phyloP scores from a whole-genome alignment of 2,797 vertebrate genomes.

The Parambassis ranga region DNA sequence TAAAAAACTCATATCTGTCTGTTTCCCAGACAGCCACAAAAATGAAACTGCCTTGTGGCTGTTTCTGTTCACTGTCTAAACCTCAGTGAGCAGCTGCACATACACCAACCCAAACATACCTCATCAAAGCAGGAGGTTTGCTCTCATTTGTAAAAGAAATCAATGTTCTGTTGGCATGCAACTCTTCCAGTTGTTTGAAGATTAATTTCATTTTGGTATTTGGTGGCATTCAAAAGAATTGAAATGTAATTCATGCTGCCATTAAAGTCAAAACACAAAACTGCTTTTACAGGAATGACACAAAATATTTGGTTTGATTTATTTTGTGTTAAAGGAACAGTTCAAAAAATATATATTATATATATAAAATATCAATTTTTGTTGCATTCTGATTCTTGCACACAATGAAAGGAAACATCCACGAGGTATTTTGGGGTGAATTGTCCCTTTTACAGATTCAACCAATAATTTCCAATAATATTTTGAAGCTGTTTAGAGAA shows the following conservation, averaged over 20 bases:
- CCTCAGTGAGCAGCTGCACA: conserved; percentile 5
- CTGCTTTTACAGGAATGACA: background rate
- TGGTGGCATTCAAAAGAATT: background rate
- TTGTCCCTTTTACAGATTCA: too few relatives aligned
- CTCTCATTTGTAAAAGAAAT: conserved; percentile 3
- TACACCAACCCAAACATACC: conserved; percentile 43
- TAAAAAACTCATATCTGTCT: background rate
- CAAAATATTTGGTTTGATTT: too few relatives aligned
- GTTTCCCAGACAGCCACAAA: conserved; percentile 33
- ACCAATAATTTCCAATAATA: too few relatives aligned
- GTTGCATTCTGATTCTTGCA: too few relatives aligned
- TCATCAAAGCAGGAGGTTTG: background rate
- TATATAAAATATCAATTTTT: too few relatives aligned
- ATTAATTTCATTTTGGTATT: conserved; percentile 19
- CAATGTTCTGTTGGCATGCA: background rate
- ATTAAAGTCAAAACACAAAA: background rate
- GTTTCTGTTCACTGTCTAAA: conserved; percentile 18
- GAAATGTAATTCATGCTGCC: background rate
- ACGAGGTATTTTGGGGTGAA: too few relatives aligned
- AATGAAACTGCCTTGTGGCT: conserved; percentile 37
- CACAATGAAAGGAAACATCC: too few relatives aligned
- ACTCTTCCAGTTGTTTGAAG: conserved; percentile 23
- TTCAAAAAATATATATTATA: too few relatives aligned
- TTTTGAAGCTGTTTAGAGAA: too few relatives aligned
- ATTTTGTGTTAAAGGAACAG: too few relatives aligned